phyloP scores from a whole-genome alignment of 1,140 invertebrate species.

The Cydia strobilella region DNA sequence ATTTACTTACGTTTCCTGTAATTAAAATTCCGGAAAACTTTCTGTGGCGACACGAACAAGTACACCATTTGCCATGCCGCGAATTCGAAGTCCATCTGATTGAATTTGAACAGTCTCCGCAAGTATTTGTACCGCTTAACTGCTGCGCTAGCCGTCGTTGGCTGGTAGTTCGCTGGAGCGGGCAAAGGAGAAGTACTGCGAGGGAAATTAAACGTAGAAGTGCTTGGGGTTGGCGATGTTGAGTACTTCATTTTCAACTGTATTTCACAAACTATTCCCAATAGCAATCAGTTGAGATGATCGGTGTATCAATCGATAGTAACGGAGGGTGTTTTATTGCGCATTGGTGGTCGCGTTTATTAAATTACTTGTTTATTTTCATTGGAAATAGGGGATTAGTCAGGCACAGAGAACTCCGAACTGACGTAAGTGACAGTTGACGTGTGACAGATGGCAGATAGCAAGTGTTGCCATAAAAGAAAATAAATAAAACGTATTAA shows the following conservation, averaged over 20 bases:
- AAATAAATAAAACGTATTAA: not conserved
- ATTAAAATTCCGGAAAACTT: conserved; percentile 99
- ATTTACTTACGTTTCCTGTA: conserved; percentile 96
- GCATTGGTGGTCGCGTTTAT: conserved; percentile 17
- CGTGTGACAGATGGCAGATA: conserved; percentile 18
- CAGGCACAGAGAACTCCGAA: not conserved
- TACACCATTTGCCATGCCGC: conserved; percentile 99
- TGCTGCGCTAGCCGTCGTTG: conserved; percentile 90
- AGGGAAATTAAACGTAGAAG: conserved; percentile 63
- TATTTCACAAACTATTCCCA: not conserved
- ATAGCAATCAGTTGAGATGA: not conserved
- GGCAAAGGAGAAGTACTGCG: conserved; percentile 81
- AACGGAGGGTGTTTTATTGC: not conserved
- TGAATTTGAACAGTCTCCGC: conserved; percentile 93
- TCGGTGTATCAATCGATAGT: not conserved
- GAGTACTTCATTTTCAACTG: conserved; percentile 83
- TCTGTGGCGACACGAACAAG: conserved; percentile 96
- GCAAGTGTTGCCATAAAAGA: not conserved
- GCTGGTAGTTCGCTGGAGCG: conserved; percentile 82
- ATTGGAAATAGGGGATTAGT: conserved; percentile 22
- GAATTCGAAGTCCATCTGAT: conserved; percentile 99
- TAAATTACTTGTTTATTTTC: conserved; percentile 32
- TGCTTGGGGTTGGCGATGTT: conserved; percentile 82
- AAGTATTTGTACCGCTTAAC: conserved; percentile 97
- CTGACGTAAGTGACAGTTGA: conserved; percentile 25